Evolutionary conservation across 2,888 invertebrate genomes (phyloP), one percentile per base, ranked within the genome.

Genomic region (Hybos culiciformis): DNA sequence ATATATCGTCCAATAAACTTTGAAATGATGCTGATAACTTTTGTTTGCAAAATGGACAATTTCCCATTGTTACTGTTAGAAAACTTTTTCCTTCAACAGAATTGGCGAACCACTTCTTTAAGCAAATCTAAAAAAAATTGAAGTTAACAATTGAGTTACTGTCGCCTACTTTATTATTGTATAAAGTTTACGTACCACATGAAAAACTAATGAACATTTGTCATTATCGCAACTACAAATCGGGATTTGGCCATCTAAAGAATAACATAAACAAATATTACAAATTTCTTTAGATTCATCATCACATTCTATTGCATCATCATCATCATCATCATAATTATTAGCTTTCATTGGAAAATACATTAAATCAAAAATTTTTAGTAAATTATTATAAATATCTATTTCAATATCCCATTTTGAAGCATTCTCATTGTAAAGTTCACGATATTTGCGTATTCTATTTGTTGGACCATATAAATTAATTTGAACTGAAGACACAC

Each of bases 41-140:
- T 66, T 65, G 50, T 53, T 66, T 66, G 47, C 66, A 66, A 46
- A 58, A 63, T 1, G 66, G 66, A 38, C 66, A 66, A 3, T 51
- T 37, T 0, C 66, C 66, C 37, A 66, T 59, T 3, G 63, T 53
- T 2, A 66, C 62, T 18, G 59, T 55, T 18, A 66, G 43, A 50
- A 63, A 64, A 3, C 56, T 57, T 48, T 58, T 63, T 0, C 59
- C 60, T 23, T 63, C 62, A 3, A 14, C n/a, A 18, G 57, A 45
- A 5, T 61, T 46, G 1, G 59, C 61, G 39, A 66, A 66, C 66
- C 66, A 66, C 48, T 63, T 55, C 44, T 57, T 59, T 15, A 66
- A 44, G 37, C 66, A 66, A 20, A n/a, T n/a, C n/a, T n/a, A n/a
- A n/a, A n/a, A n/a, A n/a, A n/a, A n/a, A n/a, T n/a, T n/a, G n/a